Evolutionary conservation across 2,113 vertebrate genomes (phyloP).

Genomic region (Alosa alosa): DNA sequence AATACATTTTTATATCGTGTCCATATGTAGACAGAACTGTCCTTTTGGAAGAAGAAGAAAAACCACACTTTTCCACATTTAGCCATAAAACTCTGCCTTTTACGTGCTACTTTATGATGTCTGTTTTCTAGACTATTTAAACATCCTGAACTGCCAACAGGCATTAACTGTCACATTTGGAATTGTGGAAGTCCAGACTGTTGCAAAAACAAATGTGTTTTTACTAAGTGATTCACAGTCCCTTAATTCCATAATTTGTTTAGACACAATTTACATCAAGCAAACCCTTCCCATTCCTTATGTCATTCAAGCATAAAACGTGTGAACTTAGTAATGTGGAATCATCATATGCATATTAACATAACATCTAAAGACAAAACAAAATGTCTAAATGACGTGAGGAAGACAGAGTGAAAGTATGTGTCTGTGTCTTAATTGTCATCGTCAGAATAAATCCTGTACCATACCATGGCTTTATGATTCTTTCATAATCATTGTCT

Average conservation of each 20-base stretch:
- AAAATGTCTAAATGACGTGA: background rate
- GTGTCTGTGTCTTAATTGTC: background rate
- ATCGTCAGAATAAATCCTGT: background rate
- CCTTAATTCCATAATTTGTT: background rate
- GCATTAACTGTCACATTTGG: background rate
- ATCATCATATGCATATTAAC: slow-evolving; percentile 28
- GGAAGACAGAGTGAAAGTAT: background rate
- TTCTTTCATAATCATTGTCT: background rate
- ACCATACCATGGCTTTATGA: background rate
- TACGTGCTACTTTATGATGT: background rate
- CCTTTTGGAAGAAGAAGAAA: background rate
- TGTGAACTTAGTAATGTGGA: slow-evolving; percentile 26
- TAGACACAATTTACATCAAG: background rate
- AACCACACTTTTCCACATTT: slow-evolving; percentile 8
- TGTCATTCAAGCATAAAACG: background rate
- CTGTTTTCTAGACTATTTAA: background rate
- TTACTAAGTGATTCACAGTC: background rate
- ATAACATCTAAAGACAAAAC: slow-evolving; percentile 29
- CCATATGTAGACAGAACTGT: slow-evolving; percentile 33
- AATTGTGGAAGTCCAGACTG: background rate
- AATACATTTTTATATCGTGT: slow-evolving; percentile 37
- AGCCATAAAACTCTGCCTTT: background rate
- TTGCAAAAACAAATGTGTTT: background rate
- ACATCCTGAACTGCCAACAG: background rate
- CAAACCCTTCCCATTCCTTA: slow-evolving; percentile 7